Conservation (phyloP, 2,888 invertebrate species). For the Dendrolimus houi region DNA sequence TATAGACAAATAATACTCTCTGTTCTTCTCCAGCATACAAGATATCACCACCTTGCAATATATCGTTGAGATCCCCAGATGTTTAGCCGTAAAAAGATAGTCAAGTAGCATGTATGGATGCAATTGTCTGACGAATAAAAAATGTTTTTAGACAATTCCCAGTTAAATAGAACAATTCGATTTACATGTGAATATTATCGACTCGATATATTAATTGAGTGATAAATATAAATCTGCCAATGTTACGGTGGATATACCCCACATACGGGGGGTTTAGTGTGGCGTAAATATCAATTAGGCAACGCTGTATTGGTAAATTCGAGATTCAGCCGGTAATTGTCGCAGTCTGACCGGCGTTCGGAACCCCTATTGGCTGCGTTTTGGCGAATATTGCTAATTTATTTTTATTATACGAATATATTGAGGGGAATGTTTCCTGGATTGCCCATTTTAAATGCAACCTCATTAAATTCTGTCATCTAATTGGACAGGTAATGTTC, state of each 20-base stretch:
- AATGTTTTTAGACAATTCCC: no score
- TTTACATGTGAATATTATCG: conserved; percentile 4
- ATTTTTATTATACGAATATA: conserved; percentile 55
- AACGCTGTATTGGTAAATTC: conserved; percentile 48
- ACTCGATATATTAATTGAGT: conserved; percentile 33
- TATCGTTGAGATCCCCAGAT: no score
- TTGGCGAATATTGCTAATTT: conserved; percentile 61
- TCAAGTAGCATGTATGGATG: no score
- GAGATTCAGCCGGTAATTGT: conserved; percentile 50
- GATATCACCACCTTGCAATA: no score
- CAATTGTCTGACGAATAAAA: no score
- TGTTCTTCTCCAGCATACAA: no score
- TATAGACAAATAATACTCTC: no score
- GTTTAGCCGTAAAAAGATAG: no score
- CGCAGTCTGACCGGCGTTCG: conserved; percentile 26
- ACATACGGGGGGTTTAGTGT: conserved; percentile 43
- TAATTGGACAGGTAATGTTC: conserved; percentile 17
- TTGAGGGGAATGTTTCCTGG: conserved; percentile 35
- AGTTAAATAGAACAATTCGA: not conserved
- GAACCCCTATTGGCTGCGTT: conserved; percentile 35
- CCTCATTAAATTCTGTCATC: conserved; percentile 38
- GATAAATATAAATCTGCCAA: conserved; percentile 36
- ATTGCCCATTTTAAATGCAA: conserved; percentile 34
- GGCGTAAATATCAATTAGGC: conserved; percentile 69
- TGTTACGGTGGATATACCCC: conserved; percentile 10